Conservation (phyloP, 2,888 invertebrate genomes). For the Scaptomyza caliginosa region DNA sequence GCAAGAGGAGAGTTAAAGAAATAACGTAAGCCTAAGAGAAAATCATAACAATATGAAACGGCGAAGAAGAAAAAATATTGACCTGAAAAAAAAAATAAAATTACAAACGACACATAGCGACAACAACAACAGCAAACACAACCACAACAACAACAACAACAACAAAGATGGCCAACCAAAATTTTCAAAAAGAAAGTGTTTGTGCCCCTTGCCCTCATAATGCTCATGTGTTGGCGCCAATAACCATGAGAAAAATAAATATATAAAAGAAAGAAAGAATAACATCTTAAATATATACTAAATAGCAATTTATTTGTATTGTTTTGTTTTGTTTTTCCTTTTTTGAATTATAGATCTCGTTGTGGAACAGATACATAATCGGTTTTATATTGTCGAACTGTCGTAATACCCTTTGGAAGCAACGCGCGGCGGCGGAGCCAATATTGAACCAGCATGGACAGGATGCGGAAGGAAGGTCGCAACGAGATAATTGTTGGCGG, state of each 20-base stretch:
- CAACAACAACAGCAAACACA: conserved; percentile 31
- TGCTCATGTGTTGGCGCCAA: conserved; percentile 35
- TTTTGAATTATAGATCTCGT: conserved; percentile 19
- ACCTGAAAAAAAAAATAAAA: conserved; percentile 22
- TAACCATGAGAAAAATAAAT: conserved; percentile 2
- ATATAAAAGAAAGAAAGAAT: conserved; percentile 2
- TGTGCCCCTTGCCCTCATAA: conserved; percentile 9
- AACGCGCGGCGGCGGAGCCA: conserved; percentile 46
- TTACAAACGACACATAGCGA: conserved; percentile 17
- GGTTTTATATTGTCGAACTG: conserved; percentile 14
- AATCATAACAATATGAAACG: conserved; percentile 52
- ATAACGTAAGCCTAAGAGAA: conserved; percentile 40
- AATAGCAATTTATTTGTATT: no score
- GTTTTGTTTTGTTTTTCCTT: no score
- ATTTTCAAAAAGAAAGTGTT: conserved; percentile 53
- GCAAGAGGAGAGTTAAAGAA: conserved; percentile 39
- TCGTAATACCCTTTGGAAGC: conserved; percentile 4
- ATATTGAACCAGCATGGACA: conserved; percentile 78
- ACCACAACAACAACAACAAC: conserved; percentile 27
- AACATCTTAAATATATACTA: not conserved
- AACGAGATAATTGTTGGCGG: conserved; percentile 93
- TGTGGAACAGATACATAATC: conserved; percentile 6
- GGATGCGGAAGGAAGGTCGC: conserved; percentile 82
- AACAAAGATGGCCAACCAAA: conserved; percentile 29
- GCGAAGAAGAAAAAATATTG: not conserved